phyloP scores from a whole-genome alignment of 2,113 vertebrate genomes.

The Zingel zingel region DNA sequence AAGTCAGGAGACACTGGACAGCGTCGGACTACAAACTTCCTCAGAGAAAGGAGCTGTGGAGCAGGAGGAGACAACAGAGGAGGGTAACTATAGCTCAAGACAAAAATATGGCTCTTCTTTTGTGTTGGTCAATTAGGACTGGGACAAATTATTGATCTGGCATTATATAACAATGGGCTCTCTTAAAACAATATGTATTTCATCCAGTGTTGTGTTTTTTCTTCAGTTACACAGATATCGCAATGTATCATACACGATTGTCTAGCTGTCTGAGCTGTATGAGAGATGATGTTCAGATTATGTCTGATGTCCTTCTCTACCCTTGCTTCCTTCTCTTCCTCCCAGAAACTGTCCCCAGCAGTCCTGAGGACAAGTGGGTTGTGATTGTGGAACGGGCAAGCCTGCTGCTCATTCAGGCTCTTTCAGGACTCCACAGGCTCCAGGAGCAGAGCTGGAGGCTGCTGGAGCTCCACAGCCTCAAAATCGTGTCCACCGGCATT shows the following conservation, averaged over 20 bases:
- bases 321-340: not conserved
- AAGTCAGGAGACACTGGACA: slow-evolving; percentile 71
- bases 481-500: slow-evolving; percentile 79
- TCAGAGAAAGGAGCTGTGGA: slow-evolving; percentile 61
- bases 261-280: not conserved
- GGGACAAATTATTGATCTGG: not conserved
- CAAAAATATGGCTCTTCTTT: not conserved
- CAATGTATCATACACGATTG: not conserved
- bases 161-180: not conserved
- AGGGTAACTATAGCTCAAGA: slow-evolving; percentile 55
- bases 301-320: slow-evolving; percentile 6
- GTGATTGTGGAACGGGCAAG: slow-evolving; percentile 78
- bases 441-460: slow-evolving; percentile 83
- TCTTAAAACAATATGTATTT: not conserved
- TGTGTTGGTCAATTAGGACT: not conserved
- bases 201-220: not conserved
- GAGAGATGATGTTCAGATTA: not conserved
- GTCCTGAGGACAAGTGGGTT: slow-evolving; percentile 72
- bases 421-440: slow-evolving; percentile 65
- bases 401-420: slow-evolving; percentile 76
- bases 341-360: slow-evolving; percentile 57
- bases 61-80: slow-evolving; percentile 47
- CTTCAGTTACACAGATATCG: not conserved
- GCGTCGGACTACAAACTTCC: slow-evolving; percentile 51
- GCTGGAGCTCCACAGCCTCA: slow-evolving; percentile 85